These are phyloP conservation scores for Augiades crinisus DNA, from an alignment of 2,888 invertebrate species.

Conservation along the genomic window DNA sequence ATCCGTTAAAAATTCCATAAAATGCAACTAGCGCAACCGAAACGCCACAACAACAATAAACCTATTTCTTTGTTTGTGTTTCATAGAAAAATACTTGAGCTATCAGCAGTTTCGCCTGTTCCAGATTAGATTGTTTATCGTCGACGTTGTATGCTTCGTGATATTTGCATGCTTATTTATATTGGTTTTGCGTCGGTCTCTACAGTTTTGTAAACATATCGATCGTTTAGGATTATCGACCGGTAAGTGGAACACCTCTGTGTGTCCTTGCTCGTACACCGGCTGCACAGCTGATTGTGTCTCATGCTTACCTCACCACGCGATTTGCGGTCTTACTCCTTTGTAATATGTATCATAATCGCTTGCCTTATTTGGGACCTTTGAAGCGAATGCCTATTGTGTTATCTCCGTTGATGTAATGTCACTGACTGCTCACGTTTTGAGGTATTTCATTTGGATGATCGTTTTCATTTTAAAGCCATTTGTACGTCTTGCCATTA, in stretches of 20 bases:
- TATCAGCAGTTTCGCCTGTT: conserved; percentile 18
- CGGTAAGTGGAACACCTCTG: conserved; percentile 48
- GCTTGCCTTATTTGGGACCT: conserved; percentile 6
- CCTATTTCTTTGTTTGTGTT: neutral
- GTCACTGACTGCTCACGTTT: conserved; percentile 1
- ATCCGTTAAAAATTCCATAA: too few relatives aligned
- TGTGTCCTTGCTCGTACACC: conserved; percentile 40
- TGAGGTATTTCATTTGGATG: neutral
- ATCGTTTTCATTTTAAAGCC: too few relatives aligned
- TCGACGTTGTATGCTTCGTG: conserved; percentile 5
- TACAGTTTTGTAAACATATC: conserved; percentile 21
- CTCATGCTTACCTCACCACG: conserved; percentile 20
- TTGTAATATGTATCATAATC: conserved; percentile 8
- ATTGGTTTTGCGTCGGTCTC: conserved; percentile 24
- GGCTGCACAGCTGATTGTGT: conserved; percentile 28
- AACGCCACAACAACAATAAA: conserved; percentile 11
- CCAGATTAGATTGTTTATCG: conserved; percentile 15
- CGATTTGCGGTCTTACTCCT: conserved; percentile 19
- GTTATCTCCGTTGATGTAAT: conserved; percentile 18
- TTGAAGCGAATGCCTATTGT: neutral
- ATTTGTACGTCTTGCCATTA: too few relatives aligned
- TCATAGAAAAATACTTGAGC: conserved; percentile 9
- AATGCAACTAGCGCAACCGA: neutral
- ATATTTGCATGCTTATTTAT: conserved; percentile 6
- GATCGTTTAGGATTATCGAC: conserved; percentile 45